Evolutionary conservation across 2,888 invertebrate genomes (phyloP).

Genomic region (Tenthredo scrophulariae): DNA sequence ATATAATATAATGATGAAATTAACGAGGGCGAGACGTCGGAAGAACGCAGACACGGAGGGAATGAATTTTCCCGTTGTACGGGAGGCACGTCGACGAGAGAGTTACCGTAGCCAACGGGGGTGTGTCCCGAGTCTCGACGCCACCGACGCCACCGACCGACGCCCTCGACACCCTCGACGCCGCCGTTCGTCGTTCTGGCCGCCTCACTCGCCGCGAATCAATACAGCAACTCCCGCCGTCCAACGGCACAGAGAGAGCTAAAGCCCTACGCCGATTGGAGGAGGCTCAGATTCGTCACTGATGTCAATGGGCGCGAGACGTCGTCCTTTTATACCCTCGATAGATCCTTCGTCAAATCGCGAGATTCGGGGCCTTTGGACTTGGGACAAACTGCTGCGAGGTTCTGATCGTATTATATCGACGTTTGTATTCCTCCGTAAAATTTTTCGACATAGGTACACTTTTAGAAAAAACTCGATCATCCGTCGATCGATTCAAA

Average conservation of each 20-base stretch:
- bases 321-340: neutral
- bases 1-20: neutral
- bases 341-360: neutral
- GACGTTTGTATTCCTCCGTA: too few relatives aligned
- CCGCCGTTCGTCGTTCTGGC: slow-evolving; percentile 57
- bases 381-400: slow-evolving; percentile 13
- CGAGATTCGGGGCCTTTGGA: slow-evolving; percentile 35
- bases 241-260: slow-evolving; percentile 13
- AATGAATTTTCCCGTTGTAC: neutral
- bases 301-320: slow-evolving; percentile 21
- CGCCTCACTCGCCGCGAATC: slow-evolving; percentile 78
- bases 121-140: slow-evolving; percentile 43
- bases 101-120: slow-evolving; percentile 24
- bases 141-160: slow-evolving; percentile 73
- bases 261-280: slow-evolving; percentile 45
- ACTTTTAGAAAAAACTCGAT: too few relatives aligned
- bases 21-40: neutral
- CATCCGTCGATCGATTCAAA: too few relatives aligned
- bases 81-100: neutral
- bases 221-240: slow-evolving; percentile 75
- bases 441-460: too few relatives aligned
- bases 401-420: neutral
- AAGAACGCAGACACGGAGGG: neutral
- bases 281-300: slow-evolving; percentile 28
- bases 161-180: slow-evolving; percentile 77